Percentiles rank a stretch among this genome's conserved stretches.
These are phyloP conservation scores for Leptinotarsa peninsularis DNA, from an alignment of 2,888 invertebrate species.

Conservation along the genomic window DNA sequence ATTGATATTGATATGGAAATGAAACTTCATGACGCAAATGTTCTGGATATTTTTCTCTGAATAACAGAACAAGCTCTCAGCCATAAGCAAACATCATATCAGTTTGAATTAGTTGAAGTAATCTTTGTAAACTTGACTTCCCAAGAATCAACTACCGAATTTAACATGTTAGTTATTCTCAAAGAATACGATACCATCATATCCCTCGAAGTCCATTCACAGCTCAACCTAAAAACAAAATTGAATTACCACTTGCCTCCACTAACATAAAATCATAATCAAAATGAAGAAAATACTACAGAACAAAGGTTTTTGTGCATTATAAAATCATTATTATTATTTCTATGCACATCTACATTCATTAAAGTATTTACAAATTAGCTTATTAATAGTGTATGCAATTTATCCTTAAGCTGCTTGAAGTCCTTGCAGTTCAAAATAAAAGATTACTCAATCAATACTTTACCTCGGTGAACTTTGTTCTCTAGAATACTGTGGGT, in stretches of 20 bases:
- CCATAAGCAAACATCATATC: too few relatives aligned
- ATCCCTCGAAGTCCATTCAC: conserved; percentile 26
- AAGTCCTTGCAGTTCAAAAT: conserved; percentile 5
- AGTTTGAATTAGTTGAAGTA: too few relatives aligned
- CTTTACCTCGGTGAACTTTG: conserved; percentile 15
- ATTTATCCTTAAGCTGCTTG: not conserved
- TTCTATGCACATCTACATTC: conserved; percentile 18
- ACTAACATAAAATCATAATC: not conserved
- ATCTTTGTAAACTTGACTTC: not conserved
- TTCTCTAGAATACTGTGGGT: too few relatives aligned
- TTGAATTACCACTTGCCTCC: not conserved
- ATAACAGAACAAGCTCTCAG: too few relatives aligned
- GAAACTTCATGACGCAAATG: too few relatives aligned
- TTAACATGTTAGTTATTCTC: not conserved
- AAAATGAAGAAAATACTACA: conserved; percentile 5
- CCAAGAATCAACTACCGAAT: not conserved
- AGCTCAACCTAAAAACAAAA: conserved; percentile 29
- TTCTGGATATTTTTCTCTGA: too few relatives aligned
- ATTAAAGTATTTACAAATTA: not conserved
- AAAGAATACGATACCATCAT: conserved; percentile 18
- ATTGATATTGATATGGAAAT: too few relatives aligned
- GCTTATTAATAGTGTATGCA: not conserved
- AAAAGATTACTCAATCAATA: conserved; percentile 3
- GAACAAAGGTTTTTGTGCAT: conserved; percentile 7
- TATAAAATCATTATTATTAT: conserved; percentile 1